Conservation (phyloP, 64 coral and sea anemone species). For the Pocillopora verrucosa region DNA sequence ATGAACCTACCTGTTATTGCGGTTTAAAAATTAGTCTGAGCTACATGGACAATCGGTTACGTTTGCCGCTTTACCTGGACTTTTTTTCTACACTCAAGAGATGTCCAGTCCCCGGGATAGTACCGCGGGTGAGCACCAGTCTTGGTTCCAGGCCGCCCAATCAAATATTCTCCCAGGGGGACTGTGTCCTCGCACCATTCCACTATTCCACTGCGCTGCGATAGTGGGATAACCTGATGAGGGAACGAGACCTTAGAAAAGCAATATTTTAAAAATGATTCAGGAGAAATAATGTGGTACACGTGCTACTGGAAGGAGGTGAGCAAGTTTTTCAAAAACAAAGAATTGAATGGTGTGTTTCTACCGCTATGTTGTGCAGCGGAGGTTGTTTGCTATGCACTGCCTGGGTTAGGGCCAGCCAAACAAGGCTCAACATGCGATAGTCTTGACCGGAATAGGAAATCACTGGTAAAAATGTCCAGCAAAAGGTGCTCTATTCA, state of each 20-base stretch:
- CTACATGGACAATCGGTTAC: background rate
- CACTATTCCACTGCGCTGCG: conserved; percentile 94
- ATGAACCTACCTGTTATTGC: background rate
- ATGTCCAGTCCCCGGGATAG: conserved; percentile 84
- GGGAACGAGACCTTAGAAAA: background rate
- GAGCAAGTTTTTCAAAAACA: no score
- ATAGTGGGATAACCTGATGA: conserved; percentile 84
- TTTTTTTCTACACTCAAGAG: conserved; percentile 81
- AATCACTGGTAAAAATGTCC: no score
- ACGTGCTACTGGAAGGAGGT: no score
- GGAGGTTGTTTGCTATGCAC: no score
- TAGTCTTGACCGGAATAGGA: no score
- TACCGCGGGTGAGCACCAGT: conserved; percentile 86
- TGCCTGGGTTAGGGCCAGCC: no score
- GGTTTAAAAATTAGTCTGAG: background rate
- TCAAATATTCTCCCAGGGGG: conserved; percentile 89
- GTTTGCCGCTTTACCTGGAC: conserved; percentile 49
- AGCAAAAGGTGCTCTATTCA: no score
- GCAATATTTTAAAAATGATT: background rate
- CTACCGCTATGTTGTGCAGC: no score
- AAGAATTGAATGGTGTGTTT: no score
- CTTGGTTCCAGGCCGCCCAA: conserved; percentile 65
- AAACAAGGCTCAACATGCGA: no score
- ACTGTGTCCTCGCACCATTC: conserved; percentile 97
- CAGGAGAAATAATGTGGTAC: no score